phyloP scores from a whole-genome alignment of 2,113 vertebrate genomes.

The Lanius ludovicianus region DNA sequence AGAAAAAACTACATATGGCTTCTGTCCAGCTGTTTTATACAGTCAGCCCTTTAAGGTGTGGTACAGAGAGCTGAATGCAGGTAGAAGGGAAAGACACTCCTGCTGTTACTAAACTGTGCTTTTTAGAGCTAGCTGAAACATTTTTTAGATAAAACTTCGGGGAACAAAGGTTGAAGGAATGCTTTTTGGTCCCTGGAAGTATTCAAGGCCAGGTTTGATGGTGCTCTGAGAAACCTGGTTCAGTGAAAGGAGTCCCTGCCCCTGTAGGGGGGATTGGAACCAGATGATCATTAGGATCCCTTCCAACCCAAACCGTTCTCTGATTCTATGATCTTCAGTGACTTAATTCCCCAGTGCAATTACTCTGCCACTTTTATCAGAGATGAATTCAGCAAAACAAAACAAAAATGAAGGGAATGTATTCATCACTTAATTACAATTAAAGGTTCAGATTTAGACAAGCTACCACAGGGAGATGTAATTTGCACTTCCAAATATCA shows the following conservation, averaged over 20 bases:
- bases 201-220: not conserved
- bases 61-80: not conserved
- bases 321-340: not conserved
- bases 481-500: not conserved
- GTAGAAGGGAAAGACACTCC: not conserved
- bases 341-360: not conserved
- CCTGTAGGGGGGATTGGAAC: not conserved
- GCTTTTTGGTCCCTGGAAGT: not conserved
- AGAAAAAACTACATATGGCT: not conserved
- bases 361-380: conserved; percentile 12
- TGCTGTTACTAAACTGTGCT: not conserved
- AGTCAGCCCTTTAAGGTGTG: not conserved
- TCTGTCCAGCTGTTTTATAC: not conserved
- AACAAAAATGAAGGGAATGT: conserved; percentile 5
- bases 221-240: not conserved
- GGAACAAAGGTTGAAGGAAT: not conserved
- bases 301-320: not conserved
- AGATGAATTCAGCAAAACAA: conserved; percentile 15
- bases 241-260: not conserved
- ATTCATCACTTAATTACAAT: not conserved
- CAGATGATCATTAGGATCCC: not conserved
- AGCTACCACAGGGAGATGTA: not conserved
- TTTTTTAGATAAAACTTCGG: not conserved
- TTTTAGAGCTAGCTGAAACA: not conserved
- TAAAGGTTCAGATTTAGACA: conserved; percentile 5